phyloP scores from a whole-genome alignment of 2,888 invertebrate species.

The Pherbina coryleti region DNA sequence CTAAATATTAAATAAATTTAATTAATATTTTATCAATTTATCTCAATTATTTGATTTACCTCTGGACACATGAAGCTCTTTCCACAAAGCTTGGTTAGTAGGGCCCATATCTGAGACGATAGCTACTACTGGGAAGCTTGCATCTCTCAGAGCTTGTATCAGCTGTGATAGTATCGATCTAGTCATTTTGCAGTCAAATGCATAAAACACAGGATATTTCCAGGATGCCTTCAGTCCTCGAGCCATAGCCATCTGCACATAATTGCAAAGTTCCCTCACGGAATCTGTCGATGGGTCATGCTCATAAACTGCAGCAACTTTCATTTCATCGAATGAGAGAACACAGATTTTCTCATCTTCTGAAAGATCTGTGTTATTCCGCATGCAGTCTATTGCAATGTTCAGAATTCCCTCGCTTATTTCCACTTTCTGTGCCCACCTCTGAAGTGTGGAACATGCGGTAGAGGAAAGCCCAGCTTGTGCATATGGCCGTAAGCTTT shows the following conservation, averaged over 20 bases:
- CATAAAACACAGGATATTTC: background rate
- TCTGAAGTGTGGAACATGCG: too few relatives aligned
- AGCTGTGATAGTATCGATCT: background rate
- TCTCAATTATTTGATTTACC: background rate
- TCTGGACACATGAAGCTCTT: background rate
- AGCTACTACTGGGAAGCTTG: background rate
- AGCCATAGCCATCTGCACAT: too few relatives aligned
- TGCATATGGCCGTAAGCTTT: conserved; percentile 30
- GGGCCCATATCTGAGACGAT: too few relatives aligned
- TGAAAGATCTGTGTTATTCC: background rate
- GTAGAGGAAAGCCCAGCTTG: too few relatives aligned
- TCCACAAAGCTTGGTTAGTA: too few relatives aligned
- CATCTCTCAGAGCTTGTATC: background rate
- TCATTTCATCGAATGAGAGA: background rate
- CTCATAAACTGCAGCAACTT: background rate
- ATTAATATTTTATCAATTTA: background rate
- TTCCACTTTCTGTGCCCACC: too few relatives aligned
- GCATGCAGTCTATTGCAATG: background rate
- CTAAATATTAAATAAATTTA: background rate
- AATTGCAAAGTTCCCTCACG: too few relatives aligned
- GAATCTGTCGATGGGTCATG: too few relatives aligned
- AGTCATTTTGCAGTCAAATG: background rate
- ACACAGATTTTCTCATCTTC: background rate
- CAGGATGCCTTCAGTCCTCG: background rate
- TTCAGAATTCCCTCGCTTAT: background rate